Percentiles rank a stretch among this genome's conserved stretches.
phyloP scores from a whole-genome alignment of 1,140 invertebrate species.

The Drosophila navojoa region DNA sequence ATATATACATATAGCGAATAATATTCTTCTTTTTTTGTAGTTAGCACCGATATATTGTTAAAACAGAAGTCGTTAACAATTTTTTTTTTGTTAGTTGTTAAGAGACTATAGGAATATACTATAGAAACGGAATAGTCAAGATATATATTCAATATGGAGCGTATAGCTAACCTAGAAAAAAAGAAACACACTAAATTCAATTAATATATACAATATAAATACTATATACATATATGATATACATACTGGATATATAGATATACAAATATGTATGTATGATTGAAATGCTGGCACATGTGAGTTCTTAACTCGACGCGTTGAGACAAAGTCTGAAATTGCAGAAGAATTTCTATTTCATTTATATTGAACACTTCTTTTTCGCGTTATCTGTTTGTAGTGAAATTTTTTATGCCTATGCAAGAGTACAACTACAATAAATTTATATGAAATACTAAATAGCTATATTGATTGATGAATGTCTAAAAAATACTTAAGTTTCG shows the following conservation, averaged over 20 bases:
- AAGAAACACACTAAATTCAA: conserved; percentile 11
- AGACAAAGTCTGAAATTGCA: conserved; percentile 66
- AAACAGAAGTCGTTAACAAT: conserved; percentile 20
- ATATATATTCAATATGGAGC: not conserved
- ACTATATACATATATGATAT: conserved; percentile 21
- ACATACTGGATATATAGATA: conserved; percentile 8
- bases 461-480: not conserved
- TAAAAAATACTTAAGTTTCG: not conserved
- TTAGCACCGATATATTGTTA: conserved; percentile 43
- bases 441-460: not conserved
- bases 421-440: not conserved
- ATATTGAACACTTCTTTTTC: not conserved
- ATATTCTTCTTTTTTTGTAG: conserved; percentile 19
- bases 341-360: not conserved
- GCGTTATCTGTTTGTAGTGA: not conserved
- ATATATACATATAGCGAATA: conserved; percentile 8
- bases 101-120: conserved; percentile 20
- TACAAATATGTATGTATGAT: conserved; percentile 5
- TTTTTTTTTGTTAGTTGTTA: conserved; percentile 16
- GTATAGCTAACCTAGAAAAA: conserved; percentile 1
- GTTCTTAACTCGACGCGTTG: conserved; percentile 25
- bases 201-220: conserved; percentile 3
- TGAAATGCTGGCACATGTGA: conserved; percentile 32
- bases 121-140: not conserved
- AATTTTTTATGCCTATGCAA: conserved; percentile 22